These are phyloP conservation scores for Synaphobranchus kaupii DNA, from an alignment of 2,797 vertebrate genomes.

Conservation along the genomic window DNA sequence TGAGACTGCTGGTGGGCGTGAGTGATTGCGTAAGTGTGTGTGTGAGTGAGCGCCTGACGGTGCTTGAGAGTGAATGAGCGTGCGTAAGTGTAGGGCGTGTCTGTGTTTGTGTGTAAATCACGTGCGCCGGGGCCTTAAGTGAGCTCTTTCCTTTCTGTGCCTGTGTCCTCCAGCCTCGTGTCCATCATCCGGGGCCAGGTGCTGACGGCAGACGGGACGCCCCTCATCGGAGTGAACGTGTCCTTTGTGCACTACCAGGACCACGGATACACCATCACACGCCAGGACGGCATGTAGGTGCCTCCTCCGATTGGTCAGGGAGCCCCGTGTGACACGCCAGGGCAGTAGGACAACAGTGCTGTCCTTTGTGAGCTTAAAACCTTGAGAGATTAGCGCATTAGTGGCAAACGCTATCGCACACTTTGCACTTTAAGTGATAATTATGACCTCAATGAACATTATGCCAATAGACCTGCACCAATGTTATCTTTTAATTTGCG, in stretches of 20 bases:
- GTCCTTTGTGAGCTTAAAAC: background rate
- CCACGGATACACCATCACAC: conserved; percentile 92
- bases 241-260: conserved; percentile 94
- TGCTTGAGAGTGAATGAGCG: background rate
- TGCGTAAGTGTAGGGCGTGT: conserved; percentile 31
- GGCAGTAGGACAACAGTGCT: background rate
- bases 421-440: background rate
- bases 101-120: conserved; percentile 45
- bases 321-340: background rate
- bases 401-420: background rate
- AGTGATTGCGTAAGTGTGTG: conserved; percentile 21
- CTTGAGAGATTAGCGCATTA: background rate
- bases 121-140: conserved; percentile 40
- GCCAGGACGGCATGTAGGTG: conserved; percentile 94
- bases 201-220: conserved; percentile 92
- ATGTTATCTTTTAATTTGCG: background rate
- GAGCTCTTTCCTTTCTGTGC: conserved; percentile 47
- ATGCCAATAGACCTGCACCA: background rate
- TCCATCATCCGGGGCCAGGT: conserved; percentile 96
- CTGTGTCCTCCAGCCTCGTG: conserved; percentile 75
- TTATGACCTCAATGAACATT: background rate
- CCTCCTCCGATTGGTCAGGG: background rate
- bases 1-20: background rate
- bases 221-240: conserved; percentile 96
- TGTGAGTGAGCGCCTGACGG: background rate